Percentiles rank a stretch among this genome's conserved stretches.
These are phyloP conservation scores for Actinia equina DNA, from an alignment of 64 coral and sea anemone genomes.

Conservation along the genomic window DNA sequence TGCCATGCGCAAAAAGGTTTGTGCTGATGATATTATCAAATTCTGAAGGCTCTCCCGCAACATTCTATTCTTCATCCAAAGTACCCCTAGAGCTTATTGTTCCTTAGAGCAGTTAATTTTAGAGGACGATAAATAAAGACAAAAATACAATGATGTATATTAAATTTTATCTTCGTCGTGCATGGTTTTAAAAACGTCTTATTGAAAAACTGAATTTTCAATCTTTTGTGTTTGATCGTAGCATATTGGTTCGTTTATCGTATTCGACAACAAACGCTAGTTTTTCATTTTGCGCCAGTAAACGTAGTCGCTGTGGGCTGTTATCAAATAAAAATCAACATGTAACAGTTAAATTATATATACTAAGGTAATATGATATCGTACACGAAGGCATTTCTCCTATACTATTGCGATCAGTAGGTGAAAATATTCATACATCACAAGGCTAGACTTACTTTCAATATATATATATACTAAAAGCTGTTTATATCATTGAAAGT, in stretches of 20 bases:
- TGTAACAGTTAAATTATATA: too few species aligned
- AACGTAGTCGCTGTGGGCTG: too few species aligned
- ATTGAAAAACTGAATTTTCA: neutral
- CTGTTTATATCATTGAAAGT: too few species aligned
- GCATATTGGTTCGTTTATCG: neutral
- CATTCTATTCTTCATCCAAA: neutral
- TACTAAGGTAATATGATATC: too few species aligned
- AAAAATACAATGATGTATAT: neutral
- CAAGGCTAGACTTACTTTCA: too few species aligned
- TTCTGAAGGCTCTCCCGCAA: neutral
- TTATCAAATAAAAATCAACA: too few species aligned
- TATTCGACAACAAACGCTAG: too few species aligned
- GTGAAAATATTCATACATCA: too few species aligned
- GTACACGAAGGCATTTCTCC: too few species aligned
- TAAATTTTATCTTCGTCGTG: neutral
- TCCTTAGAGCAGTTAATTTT: neutral
- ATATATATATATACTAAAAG: too few species aligned
- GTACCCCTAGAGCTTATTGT: neutral
- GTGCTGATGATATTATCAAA: neutral
- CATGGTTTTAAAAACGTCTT: neutral
- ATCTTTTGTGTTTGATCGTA: neutral
- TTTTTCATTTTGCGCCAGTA: too few species aligned
- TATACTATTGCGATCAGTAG: too few species aligned
- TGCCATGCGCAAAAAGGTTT: neutral
- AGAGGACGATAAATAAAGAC: neutral